Evolutionary conservation across 2,797 vertebrate species (phyloP), one percentile per base, ranked within the genome.

Genomic region (Rhinella marina): DNA sequence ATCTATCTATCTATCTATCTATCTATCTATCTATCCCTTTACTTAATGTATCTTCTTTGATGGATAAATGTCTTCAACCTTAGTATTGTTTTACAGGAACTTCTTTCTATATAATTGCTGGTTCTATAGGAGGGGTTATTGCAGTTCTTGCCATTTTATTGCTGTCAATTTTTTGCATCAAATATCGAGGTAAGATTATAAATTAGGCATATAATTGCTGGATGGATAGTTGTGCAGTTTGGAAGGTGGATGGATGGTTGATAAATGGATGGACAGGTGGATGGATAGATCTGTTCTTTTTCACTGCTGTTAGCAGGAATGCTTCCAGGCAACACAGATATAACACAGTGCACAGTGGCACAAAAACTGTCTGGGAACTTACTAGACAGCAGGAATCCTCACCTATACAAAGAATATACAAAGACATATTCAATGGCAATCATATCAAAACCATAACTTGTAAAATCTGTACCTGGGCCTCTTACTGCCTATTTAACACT

Each of bases 151-250:
- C 8, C 1, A 23, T 85, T 32, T 29, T 76, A 52, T 48, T 62
- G 13, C 27, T 82, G 41, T 13, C 81, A 27, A 13, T 85, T n/a
- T 68, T 66, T 29, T 86, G 1, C 56, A 79, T 70, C 8, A 90
- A 85, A 21, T 23, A n/a, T 0, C 86, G 84, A 90, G 90, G 90
- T 92, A 79, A 88, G 48, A 14, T 54, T 57, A 70, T 52, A 29
- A 2, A 75, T 48, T 68, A 32, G 52, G 1, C 21, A 21, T 32
- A 70, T 32, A 32, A 32, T 32, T 17, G 27, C 68, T 70, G 27
- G 66, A 21, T 7, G 17, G 29, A 8, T 10, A 41, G 17, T 3
- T 29, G 0, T 1, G 14, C 7, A 29, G 16, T 8, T 14, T 6
- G 6, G 13, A 68, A 27, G 25, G 25, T 27, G 16, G n/a, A 29